Evolutionary conservation across 2,113 vertebrate genomes (phyloP), one percentile per base, ranked within the genome.

Genomic region (Trematomus loennbergii): DNA sequence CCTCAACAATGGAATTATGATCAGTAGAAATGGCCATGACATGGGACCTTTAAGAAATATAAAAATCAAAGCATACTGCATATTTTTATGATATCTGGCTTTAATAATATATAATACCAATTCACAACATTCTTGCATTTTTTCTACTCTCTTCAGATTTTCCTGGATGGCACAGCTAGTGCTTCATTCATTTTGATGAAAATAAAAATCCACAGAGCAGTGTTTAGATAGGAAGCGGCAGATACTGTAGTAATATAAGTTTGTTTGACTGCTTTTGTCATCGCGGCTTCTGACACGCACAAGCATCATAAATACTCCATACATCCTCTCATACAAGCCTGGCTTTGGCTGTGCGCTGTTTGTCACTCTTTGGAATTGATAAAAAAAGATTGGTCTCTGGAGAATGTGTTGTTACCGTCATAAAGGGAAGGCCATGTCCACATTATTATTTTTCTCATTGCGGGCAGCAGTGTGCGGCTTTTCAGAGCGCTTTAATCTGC

Each of bases 401-500:
- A 92, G 93, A 92, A 88, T 85, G 87, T 92, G 92, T 91, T 93
- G 93, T 93, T 93, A 87, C 88, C 82, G 87, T 89, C 93, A 93
- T 93, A 94, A 94, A 94, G 85, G 85, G 93, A 94, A 94, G 94
- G 93, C 93, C 92, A 93, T 94, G 88, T 95, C 90, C 92, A 79
- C 86, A 83, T 94, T 93, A 93, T 95, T 93, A 92, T 94, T 92
- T 93, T 94, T 93, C 83, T 93, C 89, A 91, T 91, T 78, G 87
- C 90, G 50, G 84, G 48, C 85, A 82, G 87, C 88, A 85, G 89
- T 89, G 82, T 92, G 87, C 62, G 81, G 86, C 74, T 93, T 95
- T 93, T 93, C 80, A 87, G 79, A 91, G 91, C 87, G 79, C 91
- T 95, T 94, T 95, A 95, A 95, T 95, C 93, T 95, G 92, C 86